These are phyloP conservation scores for Polymixis flavicincta DNA, from an alignment of 2,888 invertebrate genomes.

Conservation along the genomic window DNA sequence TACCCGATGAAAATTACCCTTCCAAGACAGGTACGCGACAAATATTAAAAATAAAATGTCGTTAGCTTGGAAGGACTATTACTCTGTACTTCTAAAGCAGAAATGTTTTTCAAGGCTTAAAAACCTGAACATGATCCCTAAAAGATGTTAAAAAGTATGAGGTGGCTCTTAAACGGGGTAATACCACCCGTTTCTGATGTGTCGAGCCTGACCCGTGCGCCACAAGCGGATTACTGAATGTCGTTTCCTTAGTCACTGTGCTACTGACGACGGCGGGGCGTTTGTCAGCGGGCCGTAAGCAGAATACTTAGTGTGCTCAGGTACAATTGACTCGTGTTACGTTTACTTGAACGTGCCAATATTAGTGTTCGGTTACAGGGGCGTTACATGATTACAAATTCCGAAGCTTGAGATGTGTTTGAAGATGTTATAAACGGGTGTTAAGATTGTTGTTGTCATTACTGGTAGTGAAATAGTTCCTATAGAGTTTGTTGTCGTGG, in stretches of 20 bases:
- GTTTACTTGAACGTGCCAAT: constrained; percentile 54
- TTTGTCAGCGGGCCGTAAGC: constrained; percentile 73
- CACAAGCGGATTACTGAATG: constrained; percentile 78
- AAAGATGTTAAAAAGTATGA: constrained; percentile 50
- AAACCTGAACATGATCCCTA: constrained; percentile 34
- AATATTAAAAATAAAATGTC: constrained; percentile 39
- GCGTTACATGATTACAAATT: constrained; percentile 50
- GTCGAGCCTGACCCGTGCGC: constrained; percentile 70
- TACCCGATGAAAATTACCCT: constrained; percentile 15
- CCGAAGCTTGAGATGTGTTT: constrained; percentile 29
- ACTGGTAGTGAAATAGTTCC: not conserved
- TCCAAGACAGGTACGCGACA: constrained; percentile 18
- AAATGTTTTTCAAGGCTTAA: constrained; percentile 24
- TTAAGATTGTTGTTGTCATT: not conserved
- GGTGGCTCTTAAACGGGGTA: constrained; percentile 49
- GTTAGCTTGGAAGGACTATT: constrained; percentile 14
- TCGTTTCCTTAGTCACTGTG: constrained; percentile 59
- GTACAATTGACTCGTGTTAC: constrained; percentile 58
- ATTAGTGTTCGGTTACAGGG: constrained; percentile 50
- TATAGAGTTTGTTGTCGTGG: not conserved
- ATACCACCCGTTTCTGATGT: constrained; percentile 60
- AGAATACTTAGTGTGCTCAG: constrained; percentile 62
- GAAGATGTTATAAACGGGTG: constrained; percentile 10
- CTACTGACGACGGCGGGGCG: constrained; percentile 59
- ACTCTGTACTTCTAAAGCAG: constrained; percentile 1